A percentile compares a stretch with the other conserved stretches of the same genome.
Evolutionary conservation across 2,797 vertebrate species (phyloP).

Genomic region (Dendrocincla tyrannina): DNA sequence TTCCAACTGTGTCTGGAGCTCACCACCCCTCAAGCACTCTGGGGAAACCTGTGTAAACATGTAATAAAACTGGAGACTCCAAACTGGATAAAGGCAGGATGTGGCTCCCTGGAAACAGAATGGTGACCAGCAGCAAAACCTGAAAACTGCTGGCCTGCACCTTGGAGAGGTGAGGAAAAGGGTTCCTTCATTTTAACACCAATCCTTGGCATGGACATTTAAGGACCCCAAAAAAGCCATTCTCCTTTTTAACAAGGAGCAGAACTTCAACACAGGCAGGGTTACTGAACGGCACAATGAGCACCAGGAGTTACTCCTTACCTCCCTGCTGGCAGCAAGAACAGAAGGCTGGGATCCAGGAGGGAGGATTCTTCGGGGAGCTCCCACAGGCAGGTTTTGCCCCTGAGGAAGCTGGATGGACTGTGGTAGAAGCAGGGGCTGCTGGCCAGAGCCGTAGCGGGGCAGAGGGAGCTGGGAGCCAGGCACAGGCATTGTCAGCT

Average conservation of each 20-base stretch:
- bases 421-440: slow-evolving; percentile 94
- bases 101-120: slow-evolving; percentile 52
- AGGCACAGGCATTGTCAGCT: slow-evolving; percentile 96
- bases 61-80: slow-evolving; percentile 66
- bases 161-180: not conserved
- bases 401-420: slow-evolving; percentile 97
- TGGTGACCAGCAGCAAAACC: slow-evolving; percentile 25
- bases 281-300: not conserved
- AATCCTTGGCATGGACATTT: not conserved
- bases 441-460: slow-evolving; percentile 95
- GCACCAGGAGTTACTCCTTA: slow-evolving; percentile 57
- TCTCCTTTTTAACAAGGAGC: not conserved
- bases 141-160: not conserved
- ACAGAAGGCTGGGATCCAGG: slow-evolving; percentile 90
- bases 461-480: slow-evolving; percentile 89
- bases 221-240: slow-evolving; percentile 6
- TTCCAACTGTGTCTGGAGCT: slow-evolving; percentile 61
- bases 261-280: not conserved
- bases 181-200: not conserved
- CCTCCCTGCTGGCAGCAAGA: slow-evolving; percentile 91
- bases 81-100: slow-evolving; percentile 18
- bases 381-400: slow-evolving; percentile 93
- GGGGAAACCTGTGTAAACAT: slow-evolving; percentile 65
- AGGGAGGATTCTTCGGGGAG: slow-evolving; percentile 89
- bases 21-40: slow-evolving; percentile 65